Evolutionary conservation across 2,113 vertebrate genomes (phyloP), one percentile per base, ranked within the genome.

Genomic region (Amazona vittata): DNA sequence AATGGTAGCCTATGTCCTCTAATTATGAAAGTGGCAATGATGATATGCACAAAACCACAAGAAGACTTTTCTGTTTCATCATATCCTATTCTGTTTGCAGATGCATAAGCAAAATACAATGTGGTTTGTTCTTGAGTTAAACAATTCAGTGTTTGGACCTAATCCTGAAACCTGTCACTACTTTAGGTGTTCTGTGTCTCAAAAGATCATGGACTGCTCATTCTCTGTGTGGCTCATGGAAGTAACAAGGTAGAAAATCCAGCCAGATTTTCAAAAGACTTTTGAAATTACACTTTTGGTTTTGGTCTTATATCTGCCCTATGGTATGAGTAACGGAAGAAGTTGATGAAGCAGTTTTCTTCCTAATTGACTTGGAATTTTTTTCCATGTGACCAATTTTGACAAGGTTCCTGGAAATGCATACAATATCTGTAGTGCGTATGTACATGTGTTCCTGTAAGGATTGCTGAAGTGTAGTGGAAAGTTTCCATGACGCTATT

Each of bases 401-500:
- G 94, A 96, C 86, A 90, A 49, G 67, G 64, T 96, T 95, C 68
- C 74, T 97, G 93, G 93, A 91, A 93, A 89, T 82, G 64, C 46
- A 55, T 3, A 39, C 79, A 80, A 33, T 97, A 94, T 89, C 74
- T 91, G 41, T 35, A 96, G 90, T 12, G 2, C 22, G 50, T 60
- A 65, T 67, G 33, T 95, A 89, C 37, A 11, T 95, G 64, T 96
- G 98, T 98, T 97, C 94, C 93, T 93, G 93, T 91, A 94, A 94
- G 83, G 70, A 41, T 93, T 3, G 9, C 55, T 94, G 83, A 92
- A 92, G 88, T 74, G 67, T 84, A 89, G 81, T 93, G 95, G 87
- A 95, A 96, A 97, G 88, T 97, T 97, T 97, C 96, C 93, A 90
- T 87, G 65, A 77, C 0, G 6, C 28, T 96, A 43, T 91, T 85